Percentiles rank a stretch among this genome's conserved stretches.
These are phyloP conservation scores for Chesias legatella DNA, from an alignment of 2,888 invertebrate genomes.

Conservation along the genomic window DNA sequence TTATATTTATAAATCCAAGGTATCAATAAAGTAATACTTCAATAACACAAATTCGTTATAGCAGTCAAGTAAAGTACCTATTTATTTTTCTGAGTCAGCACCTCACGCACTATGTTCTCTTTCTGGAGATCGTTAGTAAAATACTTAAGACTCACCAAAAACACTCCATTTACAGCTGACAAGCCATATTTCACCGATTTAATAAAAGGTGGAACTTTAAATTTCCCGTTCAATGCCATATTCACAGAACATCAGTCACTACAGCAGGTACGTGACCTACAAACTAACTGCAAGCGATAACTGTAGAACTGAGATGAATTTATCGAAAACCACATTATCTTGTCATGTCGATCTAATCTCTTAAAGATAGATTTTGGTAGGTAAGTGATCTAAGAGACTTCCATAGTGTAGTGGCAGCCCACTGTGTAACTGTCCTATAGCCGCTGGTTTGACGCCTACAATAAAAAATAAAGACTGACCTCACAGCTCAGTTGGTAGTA, in stretches of 20 bases:
- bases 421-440: too few relatives aligned
- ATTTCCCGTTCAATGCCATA: slow-evolving; percentile 55
- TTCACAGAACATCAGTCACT: slow-evolving; percentile 20
- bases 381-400: slow-evolving; percentile 3
- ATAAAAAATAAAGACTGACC: too few relatives aligned
- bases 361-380: slow-evolving; percentile 25
- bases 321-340: slow-evolving; percentile 65
- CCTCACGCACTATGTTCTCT: slow-evolving; percentile 3
- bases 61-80: too few relatives aligned
- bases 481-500: too few relatives aligned
- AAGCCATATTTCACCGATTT: slow-evolving; percentile 84
- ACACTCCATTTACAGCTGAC: slow-evolving; percentile 85
- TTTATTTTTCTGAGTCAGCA: too few relatives aligned
- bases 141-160: slow-evolving; percentile 83
- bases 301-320: slow-evolving; percentile 49
- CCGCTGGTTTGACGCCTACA: too few relatives aligned
- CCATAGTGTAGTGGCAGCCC: too few relatives aligned
- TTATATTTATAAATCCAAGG: too few relatives aligned
- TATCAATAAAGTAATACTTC: too few relatives aligned
- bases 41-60: too few relatives aligned
- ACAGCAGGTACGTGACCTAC: slow-evolving; percentile 17
- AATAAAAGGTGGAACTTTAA: slow-evolving; percentile 70
- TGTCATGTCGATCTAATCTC: slow-evolving; percentile 62
- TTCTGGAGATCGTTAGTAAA: not conserved
- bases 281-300: slow-evolving; percentile 33